phyloP scores from a whole-genome alignment of 2,888 invertebrate genomes.

The Sesia bembeciformis region DNA sequence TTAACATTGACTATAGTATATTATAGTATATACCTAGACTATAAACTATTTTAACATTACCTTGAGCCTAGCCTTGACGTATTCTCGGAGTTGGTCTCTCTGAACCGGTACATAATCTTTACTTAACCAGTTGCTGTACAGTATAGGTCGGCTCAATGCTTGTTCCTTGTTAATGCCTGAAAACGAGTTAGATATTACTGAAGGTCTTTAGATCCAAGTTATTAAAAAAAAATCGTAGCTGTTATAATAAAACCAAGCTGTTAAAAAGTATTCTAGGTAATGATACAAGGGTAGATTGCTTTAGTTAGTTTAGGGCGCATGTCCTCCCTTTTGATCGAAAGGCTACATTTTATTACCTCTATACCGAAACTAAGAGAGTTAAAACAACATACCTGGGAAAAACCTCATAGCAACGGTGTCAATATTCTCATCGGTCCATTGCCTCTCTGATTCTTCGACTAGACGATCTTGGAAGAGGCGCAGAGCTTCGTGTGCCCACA shows the following conservation, averaged over 20 bases:
- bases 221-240: too few species aligned
- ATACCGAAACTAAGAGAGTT: background rate
- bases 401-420: conserved; percentile 94
- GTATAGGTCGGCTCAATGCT: conserved; percentile 93
- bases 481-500: conserved; percentile 99
- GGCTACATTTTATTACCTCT: too few species aligned
- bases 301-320: background rate
- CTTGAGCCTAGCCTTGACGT: conserved; percentile 96
- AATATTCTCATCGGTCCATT: conserved; percentile 99
- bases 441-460: conserved; percentile 94
- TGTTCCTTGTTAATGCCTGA: conserved; percentile 87
- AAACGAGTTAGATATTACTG: conserved; percentile 3
- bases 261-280: too few species aligned
- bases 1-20: too few species aligned
- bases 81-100: conserved; percentile 94
- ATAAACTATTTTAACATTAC: too few species aligned
- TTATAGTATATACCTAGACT: too few species aligned
- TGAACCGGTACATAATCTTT: conserved; percentile 98
- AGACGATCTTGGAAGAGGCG: conserved; percentile 96
- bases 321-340: background rate
- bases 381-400: conserved; percentile 82
- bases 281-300: too few species aligned
- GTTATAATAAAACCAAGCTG: too few species aligned
- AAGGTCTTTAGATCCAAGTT: too few species aligned
- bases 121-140: conserved; percentile 99